Conservation (phyloP, 1,140 invertebrate genomes). For the Drosophila pectinifera region DNA sequence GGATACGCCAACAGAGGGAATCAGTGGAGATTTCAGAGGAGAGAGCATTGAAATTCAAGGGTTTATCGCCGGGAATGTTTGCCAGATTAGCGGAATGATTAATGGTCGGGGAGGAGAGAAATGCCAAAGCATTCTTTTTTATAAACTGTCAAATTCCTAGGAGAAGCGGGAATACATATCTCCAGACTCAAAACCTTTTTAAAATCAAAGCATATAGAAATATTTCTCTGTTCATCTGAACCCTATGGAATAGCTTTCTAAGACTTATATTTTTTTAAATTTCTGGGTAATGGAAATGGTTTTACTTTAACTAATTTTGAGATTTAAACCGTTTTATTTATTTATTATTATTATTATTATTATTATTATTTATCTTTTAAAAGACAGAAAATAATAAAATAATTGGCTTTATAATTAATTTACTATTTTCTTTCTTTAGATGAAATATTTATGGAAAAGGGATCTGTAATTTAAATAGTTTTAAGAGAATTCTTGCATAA, state of each 20-base stretch:
- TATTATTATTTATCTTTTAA: too few relatives aligned
- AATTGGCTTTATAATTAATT: too few relatives aligned
- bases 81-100: conserved; percentile 29
- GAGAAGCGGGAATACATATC: not conserved
- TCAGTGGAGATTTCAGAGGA: conserved; percentile 14
- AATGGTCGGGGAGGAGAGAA: conserved; percentile 15
- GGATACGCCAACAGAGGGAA: conserved; percentile 24
- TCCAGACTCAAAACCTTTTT: not conserved
- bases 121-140: not conserved
- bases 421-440: too few relatives aligned
- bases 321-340: not conserved
- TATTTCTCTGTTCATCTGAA: too few relatives aligned
- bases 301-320: not conserved
- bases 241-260: too few relatives aligned
- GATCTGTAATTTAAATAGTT: too few relatives aligned
- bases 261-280: too few relatives aligned
- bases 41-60: conserved; percentile 30
- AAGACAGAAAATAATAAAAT: too few relatives aligned
- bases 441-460: too few relatives aligned
- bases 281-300: too few relatives aligned
- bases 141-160: not conserved
- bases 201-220: not conserved
- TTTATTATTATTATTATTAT: not conserved
- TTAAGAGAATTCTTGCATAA: too few relatives aligned
- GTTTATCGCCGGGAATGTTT: conserved; percentile 39